Evolutionary conservation across 2,113 vertebrate genomes (phyloP).

Genomic region (Silurus meridionalis): DNA sequence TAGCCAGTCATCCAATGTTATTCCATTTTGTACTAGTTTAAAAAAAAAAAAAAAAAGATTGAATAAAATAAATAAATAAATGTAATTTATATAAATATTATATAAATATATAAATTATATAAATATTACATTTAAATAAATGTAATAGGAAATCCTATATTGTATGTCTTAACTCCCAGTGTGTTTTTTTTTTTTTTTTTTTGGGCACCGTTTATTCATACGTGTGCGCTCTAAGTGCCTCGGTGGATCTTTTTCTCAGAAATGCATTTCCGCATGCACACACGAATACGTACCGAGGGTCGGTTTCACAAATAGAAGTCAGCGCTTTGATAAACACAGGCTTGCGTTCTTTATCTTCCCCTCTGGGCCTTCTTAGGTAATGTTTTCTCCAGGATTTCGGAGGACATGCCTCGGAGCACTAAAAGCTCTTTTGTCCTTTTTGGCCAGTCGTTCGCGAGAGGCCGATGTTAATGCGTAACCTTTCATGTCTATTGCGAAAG

Average conservation of each 20-base stretch:
- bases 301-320: slow-evolving; percentile 68
- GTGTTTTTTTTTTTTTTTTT: neutral
- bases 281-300: slow-evolving; percentile 46
- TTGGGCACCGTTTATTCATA: neutral
- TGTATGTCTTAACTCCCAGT: neutral
- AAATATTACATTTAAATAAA: neutral
- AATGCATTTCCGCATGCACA: neutral
- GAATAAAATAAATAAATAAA: too few species aligned
- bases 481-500: neutral
- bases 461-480: neutral
- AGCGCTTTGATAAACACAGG: slow-evolving; percentile 50
- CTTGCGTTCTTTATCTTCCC: slow-evolving; percentile 9
- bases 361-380: neutral
- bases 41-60: neutral
- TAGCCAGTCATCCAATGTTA: neutral
- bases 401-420: neutral
- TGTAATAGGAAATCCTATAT: neutral
- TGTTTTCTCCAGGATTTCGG: slow-evolving; percentile 20
- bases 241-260: neutral
- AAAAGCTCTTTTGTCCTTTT: slow-evolving; percentile 26
- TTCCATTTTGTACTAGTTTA: neutral
- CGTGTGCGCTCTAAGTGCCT: neutral
- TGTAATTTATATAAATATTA: too few species aligned
- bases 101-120: too few species aligned
- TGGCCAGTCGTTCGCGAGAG: neutral